Conservation (phyloP, 2,113 vertebrate species). For the Xiphorhynchus elegans region DNA sequence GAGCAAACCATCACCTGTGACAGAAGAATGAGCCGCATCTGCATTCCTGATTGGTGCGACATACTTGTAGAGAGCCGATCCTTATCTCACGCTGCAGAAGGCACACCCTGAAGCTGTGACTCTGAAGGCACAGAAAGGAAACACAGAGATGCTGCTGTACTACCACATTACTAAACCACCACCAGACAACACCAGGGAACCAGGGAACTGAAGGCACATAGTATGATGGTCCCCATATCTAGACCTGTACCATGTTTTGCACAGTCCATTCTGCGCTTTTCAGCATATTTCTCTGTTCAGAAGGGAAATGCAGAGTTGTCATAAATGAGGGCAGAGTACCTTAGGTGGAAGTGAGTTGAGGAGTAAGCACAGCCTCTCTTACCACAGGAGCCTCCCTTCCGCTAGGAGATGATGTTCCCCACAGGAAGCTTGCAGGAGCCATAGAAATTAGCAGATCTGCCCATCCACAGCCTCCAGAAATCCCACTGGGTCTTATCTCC, state of each 20-base stretch:
- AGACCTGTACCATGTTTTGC: neutral
- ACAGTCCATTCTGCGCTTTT: neutral
- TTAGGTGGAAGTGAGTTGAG: neutral
- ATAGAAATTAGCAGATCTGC: neutral
- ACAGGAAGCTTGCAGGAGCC: neutral
- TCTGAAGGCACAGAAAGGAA: neutral
- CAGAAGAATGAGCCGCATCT: neutral
- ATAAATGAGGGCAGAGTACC: neutral
- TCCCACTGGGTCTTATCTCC: neutral
- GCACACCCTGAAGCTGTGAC: neutral
- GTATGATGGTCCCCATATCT: neutral
- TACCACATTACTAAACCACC: neutral
- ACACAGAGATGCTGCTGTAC: neutral
- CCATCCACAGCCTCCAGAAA: neutral
- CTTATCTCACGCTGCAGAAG: neutral
- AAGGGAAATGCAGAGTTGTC: neutral
- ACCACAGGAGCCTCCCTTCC: neutral
- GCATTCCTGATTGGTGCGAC: neutral
- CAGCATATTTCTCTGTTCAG: neutral
- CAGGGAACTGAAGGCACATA: accelerated
- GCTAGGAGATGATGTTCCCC: neutral
- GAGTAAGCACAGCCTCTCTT: neutral
- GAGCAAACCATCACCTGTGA: neutral
- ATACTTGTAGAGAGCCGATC: neutral
- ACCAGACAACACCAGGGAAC: neutral